These are phyloP conservation scores for Acrobasis repandana DNA, from an alignment of 2,888 invertebrate species.

Conservation along the genomic window DNA sequence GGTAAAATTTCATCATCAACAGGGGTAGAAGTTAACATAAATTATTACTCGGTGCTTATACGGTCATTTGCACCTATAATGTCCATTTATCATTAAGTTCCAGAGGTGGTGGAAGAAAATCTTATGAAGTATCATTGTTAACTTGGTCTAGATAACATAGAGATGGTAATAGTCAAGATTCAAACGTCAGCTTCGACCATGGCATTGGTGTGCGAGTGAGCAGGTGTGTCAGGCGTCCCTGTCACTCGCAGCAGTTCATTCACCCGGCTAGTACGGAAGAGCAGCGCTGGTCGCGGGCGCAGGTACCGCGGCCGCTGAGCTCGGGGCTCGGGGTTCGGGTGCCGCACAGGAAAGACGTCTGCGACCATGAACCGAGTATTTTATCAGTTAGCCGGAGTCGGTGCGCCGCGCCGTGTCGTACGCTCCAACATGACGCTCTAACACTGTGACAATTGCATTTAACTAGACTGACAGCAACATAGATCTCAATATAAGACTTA, in stretches of 20 bases:
- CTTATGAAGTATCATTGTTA: conserved; percentile 23
- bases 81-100: too few species aligned
- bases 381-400: conserved; percentile 80
- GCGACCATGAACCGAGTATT: conserved; percentile 76
- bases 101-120: not conserved
- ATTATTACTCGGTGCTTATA: too few species aligned
- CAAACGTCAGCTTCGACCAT: conserved; percentile 66
- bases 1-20: too few species aligned
- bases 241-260: conserved; percentile 75
- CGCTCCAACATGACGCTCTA: conserved; percentile 65
- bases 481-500: conserved; percentile 82
- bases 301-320: conserved; percentile 58
- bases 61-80: too few species aligned
- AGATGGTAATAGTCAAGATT: conserved; percentile 65
- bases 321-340: conserved; percentile 43
- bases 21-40: too few species aligned
- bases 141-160: conserved; percentile 69
- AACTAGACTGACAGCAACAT: conserved; percentile 79
- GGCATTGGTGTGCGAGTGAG: conserved; percentile 63
- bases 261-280: conserved; percentile 79
- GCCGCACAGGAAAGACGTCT: conserved; percentile 74
- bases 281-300: conserved; percentile 61
- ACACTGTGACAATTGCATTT: conserved; percentile 65
- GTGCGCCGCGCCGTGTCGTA: conserved; percentile 68
- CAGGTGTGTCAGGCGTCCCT: conserved; percentile 48